Conservation (phyloP, 2,797 vertebrate genomes). For the Pipistrellus kuhlii region DNA sequence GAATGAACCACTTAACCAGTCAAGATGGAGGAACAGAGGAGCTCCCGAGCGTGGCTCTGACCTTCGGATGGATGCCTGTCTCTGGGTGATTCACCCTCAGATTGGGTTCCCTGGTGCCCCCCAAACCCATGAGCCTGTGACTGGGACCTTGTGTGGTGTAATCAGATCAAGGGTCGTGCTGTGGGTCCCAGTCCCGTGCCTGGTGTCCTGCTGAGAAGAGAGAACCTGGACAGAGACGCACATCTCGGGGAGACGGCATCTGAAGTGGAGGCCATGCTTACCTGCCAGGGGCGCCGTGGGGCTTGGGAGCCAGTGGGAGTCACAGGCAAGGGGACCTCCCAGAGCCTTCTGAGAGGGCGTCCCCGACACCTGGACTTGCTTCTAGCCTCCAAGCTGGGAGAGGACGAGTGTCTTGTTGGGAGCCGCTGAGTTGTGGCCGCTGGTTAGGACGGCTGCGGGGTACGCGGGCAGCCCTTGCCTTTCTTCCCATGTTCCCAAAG, state of each 20-base stretch:
- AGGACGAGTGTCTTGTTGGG: not conserved
- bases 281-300: too few relatives aligned
- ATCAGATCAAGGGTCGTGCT: not conserved
- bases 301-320: not conserved
- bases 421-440: not conserved
- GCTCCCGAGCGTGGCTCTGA: not conserved
- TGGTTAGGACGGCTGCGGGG: not conserved
- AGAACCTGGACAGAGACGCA: not conserved
- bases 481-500: accelerated
- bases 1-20: not conserved
- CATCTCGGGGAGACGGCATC: not conserved
- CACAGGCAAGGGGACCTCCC: not conserved
- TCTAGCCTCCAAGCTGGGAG: not conserved
- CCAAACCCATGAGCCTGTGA: not conserved
- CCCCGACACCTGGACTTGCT: accelerated
- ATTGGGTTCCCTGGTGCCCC: not conserved
- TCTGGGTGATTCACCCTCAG: not conserved
- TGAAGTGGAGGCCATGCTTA: not conserved
- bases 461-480: accelerated
- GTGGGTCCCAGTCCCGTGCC: not conserved
- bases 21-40: accelerated
- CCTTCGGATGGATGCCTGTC: not conserved
- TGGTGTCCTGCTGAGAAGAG: not conserved
- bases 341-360: not conserved
- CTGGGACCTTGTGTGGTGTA: not conserved